Conservation (phyloP, 2,888 invertebrate genomes). For the Ceraclea dissimilis region DNA sequence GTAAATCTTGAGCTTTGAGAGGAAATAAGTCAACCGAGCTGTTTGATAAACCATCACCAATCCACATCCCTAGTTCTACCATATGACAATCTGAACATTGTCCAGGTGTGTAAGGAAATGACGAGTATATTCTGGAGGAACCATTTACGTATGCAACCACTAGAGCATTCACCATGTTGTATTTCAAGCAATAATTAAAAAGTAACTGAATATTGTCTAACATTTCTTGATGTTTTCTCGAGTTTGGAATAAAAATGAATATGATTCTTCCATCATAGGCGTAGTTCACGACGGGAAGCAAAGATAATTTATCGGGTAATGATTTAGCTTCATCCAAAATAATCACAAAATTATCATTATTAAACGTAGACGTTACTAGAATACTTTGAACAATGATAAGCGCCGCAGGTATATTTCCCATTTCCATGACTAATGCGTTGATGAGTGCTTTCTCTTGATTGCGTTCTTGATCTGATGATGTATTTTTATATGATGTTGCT, state of each 20-base stretch:
- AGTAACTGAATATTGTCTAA: constrained; percentile 8
- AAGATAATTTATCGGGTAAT: constrained; percentile 8
- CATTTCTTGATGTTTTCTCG: background rate
- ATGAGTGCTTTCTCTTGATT: background rate
- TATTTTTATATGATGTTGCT: background rate
- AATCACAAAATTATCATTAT: constrained; percentile 18
- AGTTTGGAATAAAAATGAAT: constrained; percentile 5
- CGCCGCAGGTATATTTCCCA: background rate
- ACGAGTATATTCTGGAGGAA: constrained; percentile 10
- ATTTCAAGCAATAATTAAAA: constrained; percentile 11
- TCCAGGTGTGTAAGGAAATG: constrained; percentile 10
- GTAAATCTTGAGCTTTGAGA: constrained; percentile 9
- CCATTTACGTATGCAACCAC: constrained; percentile 9
- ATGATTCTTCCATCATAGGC: constrained; percentile 15
- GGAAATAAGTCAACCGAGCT: constrained; percentile 12
- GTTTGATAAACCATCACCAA: constrained; percentile 1
- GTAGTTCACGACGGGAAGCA: constrained; percentile 11
- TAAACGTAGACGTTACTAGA: background rate
- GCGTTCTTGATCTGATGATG: background rate
- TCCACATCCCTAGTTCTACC: constrained; percentile 14
- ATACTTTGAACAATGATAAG: background rate
- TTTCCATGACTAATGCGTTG: background rate
- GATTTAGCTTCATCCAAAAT: constrained; percentile 10
- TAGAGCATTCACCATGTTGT: constrained; percentile 17
- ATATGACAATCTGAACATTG: constrained; percentile 8